Base-by-base conservation (phyloP, 2,888 invertebrate genomes). In the Agrotis clavis region DNA sequence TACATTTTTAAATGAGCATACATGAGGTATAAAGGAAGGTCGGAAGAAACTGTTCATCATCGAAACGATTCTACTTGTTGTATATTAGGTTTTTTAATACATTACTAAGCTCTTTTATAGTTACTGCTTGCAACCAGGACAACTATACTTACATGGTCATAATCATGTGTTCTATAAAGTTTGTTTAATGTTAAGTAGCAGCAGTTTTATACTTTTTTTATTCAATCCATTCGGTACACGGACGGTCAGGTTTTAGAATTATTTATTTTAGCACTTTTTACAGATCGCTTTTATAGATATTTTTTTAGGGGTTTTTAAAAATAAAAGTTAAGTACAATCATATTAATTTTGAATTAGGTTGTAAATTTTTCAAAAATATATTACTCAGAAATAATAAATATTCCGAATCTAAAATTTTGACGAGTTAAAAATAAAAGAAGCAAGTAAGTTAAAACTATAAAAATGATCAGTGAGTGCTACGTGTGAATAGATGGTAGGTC, bases 311-410 rank as follows among this genome's bases (percentile, higher is more conserved):
- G 25, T 56, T 54, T 71, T 59, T 70, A 69, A 84, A 85, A 83
- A 73, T 70, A 82, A 79, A 82, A 75, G 81, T 74, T 67, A 64
- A 62, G 74, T 19, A 81, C 75, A 82, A 82, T 82, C 84, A 82
- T 77, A 73, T 68, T 73, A 86, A 84, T 86, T 84, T 86, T 86
- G 87, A 88, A 84, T 86, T 86, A 84, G 88, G 83, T 90, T 93
- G 93, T 94, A 94, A 92, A 94, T 87, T 89, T 90, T 87, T 94
- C 94, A 90, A 94, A 94, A 94, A 94, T 92, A 92, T 92, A 90
- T 91, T 74, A 88, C 87, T 89, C 90, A 88, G 79, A 89, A 90
- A 88, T 79, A 81, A 80, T 83, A 86, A 80, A 84, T 81, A 82
- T 70, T 75, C 60, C 77, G 67, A 78, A 82, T 86, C 57, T 62